Evolutionary conservation across 1,140 invertebrate genomes (phyloP).

Genomic region (Meloidogyne hapla): DNA sequence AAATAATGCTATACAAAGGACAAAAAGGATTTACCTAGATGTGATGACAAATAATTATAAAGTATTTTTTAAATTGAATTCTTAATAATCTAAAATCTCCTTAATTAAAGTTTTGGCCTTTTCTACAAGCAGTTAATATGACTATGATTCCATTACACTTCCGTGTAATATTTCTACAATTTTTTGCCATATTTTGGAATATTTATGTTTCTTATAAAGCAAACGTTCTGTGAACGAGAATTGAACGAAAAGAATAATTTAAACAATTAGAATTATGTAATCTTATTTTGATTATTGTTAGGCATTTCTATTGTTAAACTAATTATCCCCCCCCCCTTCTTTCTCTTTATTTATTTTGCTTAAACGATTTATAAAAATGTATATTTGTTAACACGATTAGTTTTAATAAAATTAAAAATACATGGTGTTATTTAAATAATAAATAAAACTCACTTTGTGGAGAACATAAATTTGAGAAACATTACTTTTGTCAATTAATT

Average conservation of each 20-base stretch:
- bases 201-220: slow-evolving; percentile 45
- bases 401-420: background rate
- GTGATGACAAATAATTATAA: slow-evolving; percentile 51
- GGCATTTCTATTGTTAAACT: background rate
- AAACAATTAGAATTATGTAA: background rate
- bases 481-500: background rate
- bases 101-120: slow-evolving; percentile 43
- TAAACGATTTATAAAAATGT: background rate
- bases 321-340: background rate
- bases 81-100: slow-evolving; percentile 13
- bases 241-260: background rate
- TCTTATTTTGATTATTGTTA: background rate
- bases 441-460: background rate
- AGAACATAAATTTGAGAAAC: background rate
- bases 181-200: slow-evolving; percentile 48
- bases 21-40: slow-evolving; percentile 29
- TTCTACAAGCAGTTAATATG: slow-evolving; percentile 51
- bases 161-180: slow-evolving; percentile 47
- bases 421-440: too few species aligned
- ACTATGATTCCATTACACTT: slow-evolving; percentile 41
- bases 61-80: background rate
- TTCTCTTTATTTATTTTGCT: background rate
- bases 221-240: slow-evolving; percentile 13
- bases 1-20: slow-evolving; percentile 29
- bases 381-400: background rate